Evolutionary conservation across 1,140 invertebrate species (phyloP).

Genomic region (Leptinotarsa texana): DNA sequence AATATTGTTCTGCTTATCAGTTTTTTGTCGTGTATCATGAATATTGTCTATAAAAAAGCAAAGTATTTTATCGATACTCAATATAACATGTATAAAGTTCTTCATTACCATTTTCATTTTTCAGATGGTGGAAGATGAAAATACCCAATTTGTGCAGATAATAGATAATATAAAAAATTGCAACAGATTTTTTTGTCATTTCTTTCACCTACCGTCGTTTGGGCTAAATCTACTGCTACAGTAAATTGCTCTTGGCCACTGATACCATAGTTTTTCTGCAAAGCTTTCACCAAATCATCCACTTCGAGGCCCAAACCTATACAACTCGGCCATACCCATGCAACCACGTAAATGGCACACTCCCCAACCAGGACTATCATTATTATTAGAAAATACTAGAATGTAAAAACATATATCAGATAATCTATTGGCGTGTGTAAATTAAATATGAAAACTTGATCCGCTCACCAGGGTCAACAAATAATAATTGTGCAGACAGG

Average conservation of each 20-base stretch:
- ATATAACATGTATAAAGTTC: too few species aligned
- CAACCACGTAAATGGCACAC: slow-evolving; percentile 71
- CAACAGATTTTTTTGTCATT: background rate
- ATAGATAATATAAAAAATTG: too few species aligned
- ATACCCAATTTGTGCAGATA: too few species aligned
- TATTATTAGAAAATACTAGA: slow-evolving; percentile 75
- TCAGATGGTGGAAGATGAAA: too few species aligned
- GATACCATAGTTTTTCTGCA: slow-evolving; percentile 77
- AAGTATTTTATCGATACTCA: too few species aligned
- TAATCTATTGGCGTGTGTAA: too few species aligned
- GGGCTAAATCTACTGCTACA: slow-evolving; percentile 76
- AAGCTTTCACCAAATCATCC: slow-evolving; percentile 67
- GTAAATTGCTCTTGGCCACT: slow-evolving; percentile 75
- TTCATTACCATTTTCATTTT: too few species aligned
- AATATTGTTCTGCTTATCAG: too few species aligned
- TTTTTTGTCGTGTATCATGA: too few species aligned
- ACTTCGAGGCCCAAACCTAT: slow-evolving; percentile 71
- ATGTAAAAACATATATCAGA: slow-evolving; percentile 39
- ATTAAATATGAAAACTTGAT: background rate
- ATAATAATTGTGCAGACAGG: slow-evolving; percentile 72
- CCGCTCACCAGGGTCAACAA: slow-evolving; percentile 67
- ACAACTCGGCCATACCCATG: slow-evolving; percentile 79
- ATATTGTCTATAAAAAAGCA: too few species aligned
- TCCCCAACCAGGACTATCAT: slow-evolving; percentile 71
- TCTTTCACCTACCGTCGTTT: slow-evolving; percentile 61